Evolutionary conservation across 2,113 vertebrate species (phyloP).

Genomic region (Manacus vitellinus): DNA sequence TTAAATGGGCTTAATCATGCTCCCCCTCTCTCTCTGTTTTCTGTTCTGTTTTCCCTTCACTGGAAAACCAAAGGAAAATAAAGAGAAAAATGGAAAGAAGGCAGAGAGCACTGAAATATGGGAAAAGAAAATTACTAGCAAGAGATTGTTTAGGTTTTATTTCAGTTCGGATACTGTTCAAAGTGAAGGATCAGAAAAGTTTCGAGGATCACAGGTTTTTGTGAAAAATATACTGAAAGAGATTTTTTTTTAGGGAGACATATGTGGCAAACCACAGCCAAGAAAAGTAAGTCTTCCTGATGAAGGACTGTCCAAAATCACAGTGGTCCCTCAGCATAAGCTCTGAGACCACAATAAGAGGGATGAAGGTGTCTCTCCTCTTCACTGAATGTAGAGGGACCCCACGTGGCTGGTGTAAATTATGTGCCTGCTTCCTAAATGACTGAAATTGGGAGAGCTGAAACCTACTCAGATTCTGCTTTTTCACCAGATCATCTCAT

Average conservation of each 20-base stretch:
- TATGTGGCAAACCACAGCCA: neutral
- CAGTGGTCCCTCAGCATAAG: neutral
- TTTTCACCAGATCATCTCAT: neutral
- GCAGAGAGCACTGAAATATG: neutral
- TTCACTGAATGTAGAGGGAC: slow-evolving; percentile 59
- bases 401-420: slow-evolving; percentile 40
- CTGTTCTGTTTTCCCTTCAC: neutral
- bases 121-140: neutral
- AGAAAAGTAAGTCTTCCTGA: neutral
- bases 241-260: neutral
- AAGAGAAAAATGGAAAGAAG: neutral
- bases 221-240: neutral
- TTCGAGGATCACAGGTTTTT: neutral
- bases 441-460: neutral
- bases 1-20: neutral
- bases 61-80: neutral
- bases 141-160: neutral
- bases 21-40: neutral
- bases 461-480: neutral
- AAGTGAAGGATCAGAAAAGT: neutral
- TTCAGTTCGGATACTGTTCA: neutral
- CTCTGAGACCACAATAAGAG: neutral
- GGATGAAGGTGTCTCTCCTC: neutral
- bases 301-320: neutral
- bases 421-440: neutral